These are phyloP conservation scores for Sebastolobus alascanus DNA, from an alignment of 2,797 vertebrate species.

Conservation along the genomic window DNA sequence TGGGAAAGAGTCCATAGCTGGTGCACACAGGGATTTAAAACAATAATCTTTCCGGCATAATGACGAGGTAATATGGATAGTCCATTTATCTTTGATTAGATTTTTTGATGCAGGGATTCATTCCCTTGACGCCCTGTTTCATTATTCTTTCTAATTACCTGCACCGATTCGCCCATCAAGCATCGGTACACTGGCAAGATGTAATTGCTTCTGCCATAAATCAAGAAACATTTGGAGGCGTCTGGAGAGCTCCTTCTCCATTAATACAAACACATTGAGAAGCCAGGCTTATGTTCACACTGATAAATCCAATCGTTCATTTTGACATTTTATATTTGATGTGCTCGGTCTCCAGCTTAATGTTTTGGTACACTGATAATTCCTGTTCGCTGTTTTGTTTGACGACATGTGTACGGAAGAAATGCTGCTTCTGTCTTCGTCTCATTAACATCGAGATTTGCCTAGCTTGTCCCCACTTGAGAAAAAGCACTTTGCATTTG, in stretches of 20 bases:
- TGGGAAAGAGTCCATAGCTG: conserved; percentile 64
- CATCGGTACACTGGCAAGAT: conserved; percentile 72
- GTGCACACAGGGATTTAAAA: conserved; percentile 76
- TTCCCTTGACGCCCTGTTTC: conserved; percentile 79
- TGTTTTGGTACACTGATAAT: conserved; percentile 10
- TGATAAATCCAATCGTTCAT: conserved; percentile 67
- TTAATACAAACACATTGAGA: conserved; percentile 69
- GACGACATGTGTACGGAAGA: not conserved
- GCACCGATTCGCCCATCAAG: conserved; percentile 79
- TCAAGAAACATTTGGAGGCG: conserved; percentile 77
- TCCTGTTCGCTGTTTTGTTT: conserved; percentile 32
- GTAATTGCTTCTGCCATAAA: conserved; percentile 84
- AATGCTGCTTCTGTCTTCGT: not conserved
- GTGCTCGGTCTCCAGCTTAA: conserved; percentile 40
- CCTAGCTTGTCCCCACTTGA: conserved; percentile 30
- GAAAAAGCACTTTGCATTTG: conserved; percentile 48
- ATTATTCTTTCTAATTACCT: conserved; percentile 88
- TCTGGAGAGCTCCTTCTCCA: conserved; percentile 62
- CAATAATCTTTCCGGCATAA: conserved; percentile 79
- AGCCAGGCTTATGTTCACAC: conserved; percentile 62
- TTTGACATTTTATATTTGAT: conserved; percentile 65
- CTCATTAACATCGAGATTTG: conserved; percentile 39
- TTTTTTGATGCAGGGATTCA: conserved; percentile 81
- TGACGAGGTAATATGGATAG: conserved; percentile 79
- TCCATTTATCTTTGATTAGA: conserved; percentile 84